These are phyloP conservation scores for Idaea straminata DNA, from an alignment of 2,888 invertebrate genomes.

Conservation along the genomic window DNA sequence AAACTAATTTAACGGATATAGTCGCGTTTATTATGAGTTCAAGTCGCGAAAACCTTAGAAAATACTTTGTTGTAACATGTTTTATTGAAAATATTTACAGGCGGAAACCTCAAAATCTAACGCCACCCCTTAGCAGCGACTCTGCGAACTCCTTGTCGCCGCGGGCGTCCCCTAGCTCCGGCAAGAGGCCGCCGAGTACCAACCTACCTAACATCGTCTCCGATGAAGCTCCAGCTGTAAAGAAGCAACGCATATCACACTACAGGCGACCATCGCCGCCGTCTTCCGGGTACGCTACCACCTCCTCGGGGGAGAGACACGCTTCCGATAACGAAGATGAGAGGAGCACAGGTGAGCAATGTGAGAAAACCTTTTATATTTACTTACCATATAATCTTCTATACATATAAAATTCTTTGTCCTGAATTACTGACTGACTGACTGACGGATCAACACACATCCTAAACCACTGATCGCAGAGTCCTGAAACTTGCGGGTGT, in stretches of 20 bases:
- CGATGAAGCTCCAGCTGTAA: slow-evolving; percentile 80
- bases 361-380: slow-evolving; percentile 6
- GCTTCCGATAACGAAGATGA: slow-evolving; percentile 77
- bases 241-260: slow-evolving; percentile 91
- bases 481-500: no score
- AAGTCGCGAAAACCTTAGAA: no score
- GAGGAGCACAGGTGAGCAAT: slow-evolving; percentile 49
- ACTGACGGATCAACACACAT: no score
- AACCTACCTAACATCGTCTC: slow-evolving; percentile 83
- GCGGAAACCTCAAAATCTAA: slow-evolving; percentile 94
- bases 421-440: no score
- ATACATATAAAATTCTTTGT: no score
- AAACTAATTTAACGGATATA: no score
- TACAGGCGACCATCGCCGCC: slow-evolving; percentile 81
- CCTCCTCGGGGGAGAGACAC: slow-evolving; percentile 76
- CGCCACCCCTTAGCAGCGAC: slow-evolving; percentile 93
- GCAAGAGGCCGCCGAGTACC: slow-evolving; percentile 84
- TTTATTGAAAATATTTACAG: slow-evolving; percentile 53
- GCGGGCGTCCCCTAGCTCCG: slow-evolving; percentile 79
- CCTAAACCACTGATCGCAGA: no score
- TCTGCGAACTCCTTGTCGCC: slow-evolving; percentile 92
- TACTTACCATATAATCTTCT: slow-evolving; percentile 9
- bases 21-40: no score
- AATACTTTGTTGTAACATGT: no score
- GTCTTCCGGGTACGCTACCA: slow-evolving; percentile 68